These are phyloP conservation scores for Drosophila tsacasi DNA, from an alignment of 1,140 invertebrate genomes.

Conservation along the genomic window DNA sequence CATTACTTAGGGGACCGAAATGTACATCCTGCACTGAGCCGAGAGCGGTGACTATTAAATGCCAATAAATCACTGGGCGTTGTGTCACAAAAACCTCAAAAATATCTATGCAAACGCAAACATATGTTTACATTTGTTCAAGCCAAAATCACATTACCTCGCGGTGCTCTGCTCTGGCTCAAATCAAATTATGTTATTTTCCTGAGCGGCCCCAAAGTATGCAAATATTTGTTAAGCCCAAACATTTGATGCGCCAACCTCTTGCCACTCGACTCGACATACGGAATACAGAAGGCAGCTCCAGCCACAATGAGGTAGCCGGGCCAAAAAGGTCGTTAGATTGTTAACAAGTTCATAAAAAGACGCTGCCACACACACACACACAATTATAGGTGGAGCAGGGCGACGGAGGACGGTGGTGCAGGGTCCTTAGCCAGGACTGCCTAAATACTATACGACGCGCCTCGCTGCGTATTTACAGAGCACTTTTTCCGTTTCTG, in stretches of 20 bases:
- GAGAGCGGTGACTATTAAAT: conserved; percentile 19
- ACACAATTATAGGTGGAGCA: conserved; percentile 44
- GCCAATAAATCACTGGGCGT: conserved; percentile 22
- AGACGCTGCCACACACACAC: conserved; percentile 52
- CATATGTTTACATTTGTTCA: conserved; percentile 55
- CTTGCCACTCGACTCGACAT: conserved; percentile 38
- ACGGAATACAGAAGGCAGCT: conserved; percentile 26
- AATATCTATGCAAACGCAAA: conserved; percentile 25
- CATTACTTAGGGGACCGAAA: conserved; percentile 13
- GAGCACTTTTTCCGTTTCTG: conserved; percentile 69
- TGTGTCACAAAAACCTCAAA: conserved; percentile 13
- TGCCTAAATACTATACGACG: conserved; percentile 72
- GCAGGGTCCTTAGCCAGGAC: conserved; percentile 24
- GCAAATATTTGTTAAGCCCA: conserved; percentile 76
- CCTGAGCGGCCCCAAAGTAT: conserved; percentile 72
- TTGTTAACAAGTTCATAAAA: conserved; percentile 84
- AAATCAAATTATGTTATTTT: conserved; percentile 83
- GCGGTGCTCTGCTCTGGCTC: conserved; percentile 13
- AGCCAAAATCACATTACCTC: conserved; percentile 63
- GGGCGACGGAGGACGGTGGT: not conserved
- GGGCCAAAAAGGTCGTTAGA: conserved; percentile 75
- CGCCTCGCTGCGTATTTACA: conserved; percentile 74
- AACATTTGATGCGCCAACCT: conserved; percentile 68
- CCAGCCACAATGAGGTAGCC: conserved; percentile 35
- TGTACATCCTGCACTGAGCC: conserved; percentile 6